These are phyloP conservation scores for Dissostichus mawsoni DNA, from an alignment of 2,113 vertebrate genomes.

Conservation along the genomic window DNA sequence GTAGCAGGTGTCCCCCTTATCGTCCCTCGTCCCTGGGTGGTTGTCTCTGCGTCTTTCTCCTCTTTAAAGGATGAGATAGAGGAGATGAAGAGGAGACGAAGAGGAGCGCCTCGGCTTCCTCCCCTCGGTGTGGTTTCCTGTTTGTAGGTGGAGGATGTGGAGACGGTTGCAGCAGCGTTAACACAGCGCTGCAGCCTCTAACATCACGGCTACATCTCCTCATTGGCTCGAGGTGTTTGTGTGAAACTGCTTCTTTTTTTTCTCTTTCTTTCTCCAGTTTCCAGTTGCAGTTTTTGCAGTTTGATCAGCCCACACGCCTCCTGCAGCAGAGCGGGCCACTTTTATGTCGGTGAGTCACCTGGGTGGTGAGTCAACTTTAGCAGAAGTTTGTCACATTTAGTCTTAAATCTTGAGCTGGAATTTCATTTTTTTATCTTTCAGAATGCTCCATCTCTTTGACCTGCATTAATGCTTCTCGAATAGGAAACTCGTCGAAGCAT, in stretches of 20 bases:
- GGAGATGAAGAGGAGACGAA: slow-evolving; percentile 13
- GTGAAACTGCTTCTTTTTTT: not conserved
- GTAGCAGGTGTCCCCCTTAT: slow-evolving; percentile 5
- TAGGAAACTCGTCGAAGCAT: too few relatives aligned
- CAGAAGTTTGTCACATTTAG: not conserved
- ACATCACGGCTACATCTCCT: slow-evolving; percentile 7
- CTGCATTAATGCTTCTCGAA: too few relatives aligned
- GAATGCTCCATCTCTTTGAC: too few relatives aligned
- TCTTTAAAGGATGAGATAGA: slow-evolving; percentile 37
- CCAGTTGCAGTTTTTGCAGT: not conserved
- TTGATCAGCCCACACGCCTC: not conserved
- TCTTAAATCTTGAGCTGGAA: too few relatives aligned
- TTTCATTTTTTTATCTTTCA: too few relatives aligned
- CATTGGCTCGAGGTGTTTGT: slow-evolving; percentile 48
- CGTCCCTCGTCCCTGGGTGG: not conserved
- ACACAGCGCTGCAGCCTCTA: slow-evolving; percentile 35
- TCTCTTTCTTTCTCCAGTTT: not conserved
- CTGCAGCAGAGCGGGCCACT: too few relatives aligned
- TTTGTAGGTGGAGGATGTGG: slow-evolving; percentile 77
- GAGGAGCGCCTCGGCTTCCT: slow-evolving; percentile 60
- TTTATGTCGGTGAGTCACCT: slow-evolving; percentile 32
- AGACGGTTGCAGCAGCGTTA: slow-evolving; percentile 64
- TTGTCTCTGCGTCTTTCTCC: slow-evolving; percentile 1
- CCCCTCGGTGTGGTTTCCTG: slow-evolving; percentile 82
- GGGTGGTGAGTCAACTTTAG: not conserved